Percentiles rank a stretch among this genome's conserved stretches.
Evolutionary conservation across 2,888 invertebrate genomes (phyloP).

Genomic region (Lasioglossum calceatum): DNA sequence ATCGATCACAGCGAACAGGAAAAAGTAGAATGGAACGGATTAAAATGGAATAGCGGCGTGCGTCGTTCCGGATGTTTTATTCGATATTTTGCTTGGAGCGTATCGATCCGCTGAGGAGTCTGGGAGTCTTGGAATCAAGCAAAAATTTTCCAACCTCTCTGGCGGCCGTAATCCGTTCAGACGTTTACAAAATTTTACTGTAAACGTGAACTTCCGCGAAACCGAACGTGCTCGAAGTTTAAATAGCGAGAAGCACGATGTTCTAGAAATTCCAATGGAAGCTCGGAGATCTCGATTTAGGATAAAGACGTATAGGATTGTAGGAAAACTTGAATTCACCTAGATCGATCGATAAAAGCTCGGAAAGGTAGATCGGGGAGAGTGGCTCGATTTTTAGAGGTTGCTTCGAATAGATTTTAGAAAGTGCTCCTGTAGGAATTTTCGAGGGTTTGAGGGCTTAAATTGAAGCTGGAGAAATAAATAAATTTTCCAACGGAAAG

Average conservation of each 20-base stretch:
- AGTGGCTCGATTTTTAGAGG: no score
- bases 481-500: no score
- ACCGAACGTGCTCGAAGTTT: neutral
- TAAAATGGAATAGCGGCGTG: conserved; percentile 19
- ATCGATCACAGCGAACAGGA: neutral
- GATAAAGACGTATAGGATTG: neutral
- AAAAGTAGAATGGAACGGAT: conserved; percentile 11
- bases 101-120: neutral
- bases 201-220: neutral
- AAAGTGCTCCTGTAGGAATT: neutral
- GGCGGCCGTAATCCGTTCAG: neutral
- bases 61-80: neutral
- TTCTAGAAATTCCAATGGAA: neutral
- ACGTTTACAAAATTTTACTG: neutral
- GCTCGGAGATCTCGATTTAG: neutral
- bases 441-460: neutral
- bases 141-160: neutral
- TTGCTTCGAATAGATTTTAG: neutral
- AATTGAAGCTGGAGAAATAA: neutral
- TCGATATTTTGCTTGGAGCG: neutral
- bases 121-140: neutral
- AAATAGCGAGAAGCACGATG: neutral
- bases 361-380: neutral
- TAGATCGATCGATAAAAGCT: neutral
- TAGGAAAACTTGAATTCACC: neutral